A percentile compares a stretch with the other conserved stretches of the same genome.
phyloP scores from a whole-genome alignment of 1,140 invertebrate genomes.

The Daktulosphaira vitifoliae region DNA sequence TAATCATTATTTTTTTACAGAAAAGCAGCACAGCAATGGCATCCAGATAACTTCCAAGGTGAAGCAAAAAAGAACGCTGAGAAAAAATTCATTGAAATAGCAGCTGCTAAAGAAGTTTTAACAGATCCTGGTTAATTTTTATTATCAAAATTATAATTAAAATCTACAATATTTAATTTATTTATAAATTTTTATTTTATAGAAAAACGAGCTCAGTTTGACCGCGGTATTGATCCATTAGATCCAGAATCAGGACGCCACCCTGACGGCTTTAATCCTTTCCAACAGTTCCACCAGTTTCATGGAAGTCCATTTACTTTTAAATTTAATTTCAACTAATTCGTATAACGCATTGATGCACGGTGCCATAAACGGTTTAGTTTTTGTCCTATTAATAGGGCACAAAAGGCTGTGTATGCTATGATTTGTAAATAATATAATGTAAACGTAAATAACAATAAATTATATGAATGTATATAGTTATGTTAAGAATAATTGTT shows the following conservation, averaged over 20 bases:
- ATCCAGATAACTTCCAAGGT: constrained; percentile 90
- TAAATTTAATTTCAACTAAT: constrained; percentile 87
- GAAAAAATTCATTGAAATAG: constrained; percentile 98
- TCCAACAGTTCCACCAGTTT: constrained; percentile 76
- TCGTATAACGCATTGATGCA: neutral
- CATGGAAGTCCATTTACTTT: constrained; percentile 84
- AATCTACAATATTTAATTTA: too few relatives aligned
- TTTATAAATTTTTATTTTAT: constrained; percentile 39
- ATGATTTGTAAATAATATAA: constrained; percentile 29
- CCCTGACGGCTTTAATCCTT: constrained; percentile 64
- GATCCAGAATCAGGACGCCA: constrained; percentile 79
- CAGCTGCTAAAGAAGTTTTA: constrained; percentile 94
- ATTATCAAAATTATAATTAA: neutral
- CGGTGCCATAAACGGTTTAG: constrained; percentile 22
- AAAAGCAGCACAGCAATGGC: constrained; percentile 96
- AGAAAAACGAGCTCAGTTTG: constrained; percentile 87
- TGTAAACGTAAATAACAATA: neutral
- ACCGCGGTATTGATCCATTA: constrained; percentile 91
- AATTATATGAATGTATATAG: constrained; percentile 24
- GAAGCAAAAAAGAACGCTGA: constrained; percentile 90
- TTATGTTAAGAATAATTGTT: neutral
- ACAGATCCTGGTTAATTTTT: constrained; percentile 53
- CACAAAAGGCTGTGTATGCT: constrained; percentile 30
- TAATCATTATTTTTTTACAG: constrained; percentile 43
- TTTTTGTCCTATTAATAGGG: constrained; percentile 18